These are phyloP conservation scores for Campoplex nolae DNA, from an alignment of 2,888 invertebrate species.

Conservation along the genomic window DNA sequence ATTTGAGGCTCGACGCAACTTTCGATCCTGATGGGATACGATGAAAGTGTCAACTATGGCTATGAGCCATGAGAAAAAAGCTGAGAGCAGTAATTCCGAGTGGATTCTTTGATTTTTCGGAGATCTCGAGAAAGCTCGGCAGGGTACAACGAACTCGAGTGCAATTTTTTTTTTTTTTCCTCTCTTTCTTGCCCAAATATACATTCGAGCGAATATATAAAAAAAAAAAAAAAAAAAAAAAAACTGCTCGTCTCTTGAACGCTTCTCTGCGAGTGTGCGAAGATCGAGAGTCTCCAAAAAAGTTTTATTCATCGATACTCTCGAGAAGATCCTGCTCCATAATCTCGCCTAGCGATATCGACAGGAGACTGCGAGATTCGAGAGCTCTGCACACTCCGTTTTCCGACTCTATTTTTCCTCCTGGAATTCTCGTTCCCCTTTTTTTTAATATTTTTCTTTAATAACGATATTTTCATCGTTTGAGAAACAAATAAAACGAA, in stretches of 20 bases:
- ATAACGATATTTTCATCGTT: too few relatives aligned
- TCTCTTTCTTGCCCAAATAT: constrained; percentile 1
- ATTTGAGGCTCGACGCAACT: constrained; percentile 46
- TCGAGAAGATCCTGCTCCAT: background rate
- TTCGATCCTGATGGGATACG: constrained; percentile 9
- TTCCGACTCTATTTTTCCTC: background rate
- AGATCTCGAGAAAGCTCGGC: too few relatives aligned
- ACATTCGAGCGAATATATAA: background rate
- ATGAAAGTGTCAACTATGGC: background rate
- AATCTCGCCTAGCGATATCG: constrained; percentile 26
- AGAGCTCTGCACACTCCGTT: constrained; percentile 13
- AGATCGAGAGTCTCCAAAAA: too few relatives aligned
- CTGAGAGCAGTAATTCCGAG: background rate
- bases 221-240: too few relatives aligned
- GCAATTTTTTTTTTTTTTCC: background rate
- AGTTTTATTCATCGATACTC: background rate
- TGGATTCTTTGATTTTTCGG: background rate
- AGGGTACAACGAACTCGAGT: constrained; percentile 28
- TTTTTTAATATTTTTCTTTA: too few relatives aligned
- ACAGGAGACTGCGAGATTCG: constrained; percentile 32
- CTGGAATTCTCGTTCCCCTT: too few relatives aligned
- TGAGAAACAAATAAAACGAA: background rate
- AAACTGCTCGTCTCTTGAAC: background rate
- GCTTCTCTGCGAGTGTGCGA: background rate
- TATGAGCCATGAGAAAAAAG: background rate